A percentile compares a stretch with the other conserved stretches of the same genome.
These are phyloP conservation scores for Phymastichus coffea DNA, from an alignment of 1,140 invertebrate genomes.

Conservation along the genomic window DNA sequence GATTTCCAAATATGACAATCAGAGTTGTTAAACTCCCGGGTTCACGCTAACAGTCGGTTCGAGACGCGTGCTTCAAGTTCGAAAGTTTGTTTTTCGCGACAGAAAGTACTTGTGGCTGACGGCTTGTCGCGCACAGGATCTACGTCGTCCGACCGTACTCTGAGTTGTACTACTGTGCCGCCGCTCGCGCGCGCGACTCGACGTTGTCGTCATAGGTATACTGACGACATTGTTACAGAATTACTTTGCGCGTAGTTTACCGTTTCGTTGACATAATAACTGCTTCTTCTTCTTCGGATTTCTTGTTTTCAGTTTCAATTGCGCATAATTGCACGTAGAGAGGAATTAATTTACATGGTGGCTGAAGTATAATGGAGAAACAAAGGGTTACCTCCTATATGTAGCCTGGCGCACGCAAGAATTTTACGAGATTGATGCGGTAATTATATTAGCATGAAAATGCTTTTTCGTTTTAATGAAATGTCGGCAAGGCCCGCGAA, in stretches of 20 bases:
- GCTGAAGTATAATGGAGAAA: constrained; percentile 2
- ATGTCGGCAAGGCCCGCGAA: background rate
- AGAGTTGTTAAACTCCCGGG: too few species aligned
- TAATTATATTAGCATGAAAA: constrained; percentile 26
- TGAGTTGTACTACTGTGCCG: constrained; percentile 20
- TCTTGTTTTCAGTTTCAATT: too few species aligned
- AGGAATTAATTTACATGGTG: constrained; percentile 20
- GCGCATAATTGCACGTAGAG: too few species aligned
- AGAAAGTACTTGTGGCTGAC: constrained; percentile 5
- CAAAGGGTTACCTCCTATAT: background rate
- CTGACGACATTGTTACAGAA: too few species aligned
- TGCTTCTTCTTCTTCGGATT: too few species aligned
- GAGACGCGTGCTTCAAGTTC: constrained; percentile 10
- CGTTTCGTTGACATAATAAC: too few species aligned
- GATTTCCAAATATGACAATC: too few species aligned
- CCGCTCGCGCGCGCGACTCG: too few species aligned
- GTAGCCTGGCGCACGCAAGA: too few species aligned
- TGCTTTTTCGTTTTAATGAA: constrained; percentile 28
- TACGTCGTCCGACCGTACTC: constrained; percentile 19
- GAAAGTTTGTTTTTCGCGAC: constrained; percentile 22
- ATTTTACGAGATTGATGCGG: constrained; percentile 21
- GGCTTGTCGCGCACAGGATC: constrained; percentile 16
- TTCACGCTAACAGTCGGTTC: background rate
- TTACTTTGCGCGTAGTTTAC: too few species aligned
- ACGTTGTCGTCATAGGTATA: too few species aligned